A percentile compares a stretch with the other conserved stretches of the same genome.
Conservation (phyloP, 2,888 invertebrate genomes). For the Periphyllus acericola region DNA sequence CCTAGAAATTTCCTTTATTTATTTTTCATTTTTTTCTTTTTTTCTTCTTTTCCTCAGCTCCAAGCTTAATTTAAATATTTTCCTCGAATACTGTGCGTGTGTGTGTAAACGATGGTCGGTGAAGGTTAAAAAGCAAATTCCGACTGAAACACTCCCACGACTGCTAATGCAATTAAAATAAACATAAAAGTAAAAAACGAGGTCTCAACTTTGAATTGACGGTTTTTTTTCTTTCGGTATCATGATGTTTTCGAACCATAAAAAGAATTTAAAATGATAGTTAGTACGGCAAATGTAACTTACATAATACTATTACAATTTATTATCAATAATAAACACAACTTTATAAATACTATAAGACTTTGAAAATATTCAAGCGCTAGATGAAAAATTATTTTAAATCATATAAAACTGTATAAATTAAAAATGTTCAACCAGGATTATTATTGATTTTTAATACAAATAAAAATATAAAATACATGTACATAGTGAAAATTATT, state of each 20-base stretch:
- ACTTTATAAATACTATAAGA: not conserved
- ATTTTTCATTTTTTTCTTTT: constrained; percentile 53
- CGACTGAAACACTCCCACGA: constrained; percentile 46
- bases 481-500: not conserved
- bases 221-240: constrained; percentile 25
- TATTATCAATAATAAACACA: constrained; percentile 4
- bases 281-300: not conserved
- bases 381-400: not conserved
- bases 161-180: constrained; percentile 57
- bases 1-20: constrained; percentile 54
- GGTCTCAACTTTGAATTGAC: constrained; percentile 34
- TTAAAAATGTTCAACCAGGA: not conserved
- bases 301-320: constrained; percentile 10
- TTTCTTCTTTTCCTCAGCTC: constrained; percentile 7
- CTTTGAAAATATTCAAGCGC: not conserved
- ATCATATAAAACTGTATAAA: not conserved
- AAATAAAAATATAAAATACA: not conserved
- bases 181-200: constrained; percentile 50
- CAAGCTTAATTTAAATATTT: constrained; percentile 60
- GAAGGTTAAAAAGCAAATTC: constrained; percentile 52
- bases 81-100: constrained; percentile 38
- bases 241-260: constrained; percentile 8
- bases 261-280: constrained; percentile 40
- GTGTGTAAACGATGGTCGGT: constrained; percentile 40
- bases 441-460: not conserved